phyloP scores from a whole-genome alignment of 2,797 vertebrate species.

The Tolypeutes matacus region DNA sequence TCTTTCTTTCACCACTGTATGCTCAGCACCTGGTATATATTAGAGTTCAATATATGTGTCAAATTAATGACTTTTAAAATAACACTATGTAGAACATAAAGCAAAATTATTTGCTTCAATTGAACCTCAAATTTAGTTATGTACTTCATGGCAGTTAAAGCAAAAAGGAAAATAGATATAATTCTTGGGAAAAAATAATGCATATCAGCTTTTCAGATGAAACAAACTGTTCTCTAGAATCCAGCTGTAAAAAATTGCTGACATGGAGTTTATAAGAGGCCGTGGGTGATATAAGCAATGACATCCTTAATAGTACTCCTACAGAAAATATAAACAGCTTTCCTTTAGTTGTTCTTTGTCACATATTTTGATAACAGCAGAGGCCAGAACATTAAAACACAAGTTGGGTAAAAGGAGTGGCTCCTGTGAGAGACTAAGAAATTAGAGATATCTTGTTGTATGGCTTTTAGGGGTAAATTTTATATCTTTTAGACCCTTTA shows the following conservation, averaged over 20 bases:
- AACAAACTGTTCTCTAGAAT: slow-evolving; percentile 13
- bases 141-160: neutral
- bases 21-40: neutral
- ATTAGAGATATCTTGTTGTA: slow-evolving; percentile 9
- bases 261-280: neutral
- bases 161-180: neutral
- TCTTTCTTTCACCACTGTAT: neutral
- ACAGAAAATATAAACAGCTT: neutral
- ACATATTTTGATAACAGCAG: neutral
- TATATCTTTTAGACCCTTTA: neutral
- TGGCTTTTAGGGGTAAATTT: neutral
- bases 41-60: neutral
- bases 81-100: neutral
- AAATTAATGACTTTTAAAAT: slow-evolving; percentile 36
- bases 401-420: neutral
- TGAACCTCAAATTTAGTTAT: neutral
- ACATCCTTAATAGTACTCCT: slow-evolving; percentile 29
- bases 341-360: slow-evolving; percentile 18
- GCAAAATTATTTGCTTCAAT: slow-evolving; percentile 13
- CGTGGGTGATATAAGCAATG: neutral
- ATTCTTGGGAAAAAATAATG: neutral
- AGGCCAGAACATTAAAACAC: neutral
- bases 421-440: neutral
- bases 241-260: slow-evolving; percentile 41
- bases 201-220: neutral